Base-by-base conservation (phyloP, 1,140 invertebrate species). In the Eubasilissa regina region DNA sequence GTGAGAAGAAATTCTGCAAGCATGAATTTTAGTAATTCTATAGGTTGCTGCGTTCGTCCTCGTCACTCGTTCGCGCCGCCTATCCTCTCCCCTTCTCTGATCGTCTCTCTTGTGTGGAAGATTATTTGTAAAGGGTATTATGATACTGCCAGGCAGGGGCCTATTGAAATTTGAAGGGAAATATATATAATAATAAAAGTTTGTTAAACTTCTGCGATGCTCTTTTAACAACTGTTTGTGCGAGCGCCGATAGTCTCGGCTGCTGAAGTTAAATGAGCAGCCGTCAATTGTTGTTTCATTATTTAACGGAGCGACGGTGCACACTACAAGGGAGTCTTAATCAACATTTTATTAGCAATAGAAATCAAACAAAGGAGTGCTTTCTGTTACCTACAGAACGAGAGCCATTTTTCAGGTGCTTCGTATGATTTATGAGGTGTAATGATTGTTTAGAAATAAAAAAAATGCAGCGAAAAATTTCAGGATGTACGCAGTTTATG, bases 11-110 rank as follows among this genome's bases (percentile, higher is more conserved):
- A 47, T 68, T 68, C 44, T 47, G 64, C 64, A 68, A 45, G 45
- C 64, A 68, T 68, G 44, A 68, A 68, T 68, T 68, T 68, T n/a
- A 68, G 64, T 21, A 68, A 68, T 68, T 68, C 64, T 47, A 68
- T 68, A 45, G 43, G 64, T 62, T 11, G 55, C 25, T 62, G 10
- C 60, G 13, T 62, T 10, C 19, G 60, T 68, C 44, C 64, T 10
- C 3, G 8, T 68, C 44, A 15, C 60, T 19, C 64, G n/a, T 45
- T 45, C 35, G n/a, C 10, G 45, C 9, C 15, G 43, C 1, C 4
- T 10, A 45, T n/a, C 48, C n/a, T 68, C 44, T 45, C 44, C n/a
- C 35, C 60, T 21, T 12, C 64, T 68, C 43, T 17, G n/a, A 15
- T 44, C 11, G 64, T 64, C 48, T 64, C 60, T 64, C 35, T 25